Percentiles rank a stretch among this genome's conserved stretches.
Evolutionary conservation across 2,797 vertebrate species (phyloP).

Genomic region (Siniperca obscura): DNA sequence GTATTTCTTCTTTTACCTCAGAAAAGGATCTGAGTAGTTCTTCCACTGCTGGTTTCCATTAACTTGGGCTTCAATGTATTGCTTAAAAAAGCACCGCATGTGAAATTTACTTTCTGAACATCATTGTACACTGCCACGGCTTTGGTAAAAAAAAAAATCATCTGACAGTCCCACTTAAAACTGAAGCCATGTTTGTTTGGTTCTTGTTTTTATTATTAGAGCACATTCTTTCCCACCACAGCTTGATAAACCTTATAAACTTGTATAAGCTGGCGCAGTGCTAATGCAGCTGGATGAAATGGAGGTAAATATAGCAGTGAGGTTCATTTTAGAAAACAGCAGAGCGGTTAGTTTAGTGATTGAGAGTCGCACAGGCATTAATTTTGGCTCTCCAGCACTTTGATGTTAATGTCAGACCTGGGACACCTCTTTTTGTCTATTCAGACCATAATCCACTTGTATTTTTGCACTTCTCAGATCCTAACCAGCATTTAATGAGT

Average conservation of each 20-base stretch:
- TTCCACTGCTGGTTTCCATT: neutral
- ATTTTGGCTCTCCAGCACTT: constrained; percentile 23
- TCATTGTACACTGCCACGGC: neutral
- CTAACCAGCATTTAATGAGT: constrained; percentile 40
- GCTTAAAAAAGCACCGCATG: neutral
- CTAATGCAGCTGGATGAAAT: constrained; percentile 13
- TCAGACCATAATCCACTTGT: constrained; percentile 29
- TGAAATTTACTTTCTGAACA: neutral
- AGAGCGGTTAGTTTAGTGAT: constrained; percentile 2
- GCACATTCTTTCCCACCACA: neutral
- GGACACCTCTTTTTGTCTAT: constrained; percentile 43
- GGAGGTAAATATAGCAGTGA: neutral
- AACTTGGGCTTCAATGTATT: no score
- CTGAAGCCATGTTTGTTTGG: neutral
- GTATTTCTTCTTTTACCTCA: neutral
- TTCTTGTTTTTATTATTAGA: neutral
- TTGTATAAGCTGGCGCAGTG: neutral
- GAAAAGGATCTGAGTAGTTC: neutral
- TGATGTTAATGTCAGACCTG: constrained; percentile 35
- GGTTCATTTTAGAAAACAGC: constrained; percentile 9
- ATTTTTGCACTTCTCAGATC: constrained; percentile 32
- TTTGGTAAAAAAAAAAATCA: neutral
- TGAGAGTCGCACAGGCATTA: constrained; percentile 18
- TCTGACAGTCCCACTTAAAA: neutral
- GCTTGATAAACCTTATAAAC: neutral